phyloP scores from a whole-genome alignment of 2,888 invertebrate species.

The Ichneumoninae sp. region DNA sequence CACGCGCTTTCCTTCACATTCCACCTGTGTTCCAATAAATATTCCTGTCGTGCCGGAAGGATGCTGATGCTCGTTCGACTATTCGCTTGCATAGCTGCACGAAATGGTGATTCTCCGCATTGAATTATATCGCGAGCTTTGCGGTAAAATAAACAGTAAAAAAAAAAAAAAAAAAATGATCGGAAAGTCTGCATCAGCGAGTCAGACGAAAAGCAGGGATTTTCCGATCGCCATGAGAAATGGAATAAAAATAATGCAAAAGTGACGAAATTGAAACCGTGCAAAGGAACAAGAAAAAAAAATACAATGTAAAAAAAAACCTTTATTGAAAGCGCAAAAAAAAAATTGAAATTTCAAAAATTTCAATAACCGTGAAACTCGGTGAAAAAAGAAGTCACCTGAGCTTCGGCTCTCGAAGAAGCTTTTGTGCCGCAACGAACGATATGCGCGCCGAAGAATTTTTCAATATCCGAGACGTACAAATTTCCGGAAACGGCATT shows the following conservation, averaged over 20 bases:
- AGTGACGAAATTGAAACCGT: neutral
- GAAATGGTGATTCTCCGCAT: neutral
- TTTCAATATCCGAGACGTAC: too few relatives aligned
- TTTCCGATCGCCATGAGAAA: neutral
- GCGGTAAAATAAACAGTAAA: neutral
- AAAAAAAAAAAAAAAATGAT: neutral
- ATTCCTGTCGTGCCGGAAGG: constrained; percentile 24
- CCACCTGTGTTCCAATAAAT: constrained; percentile 41
- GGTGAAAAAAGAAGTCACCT: too few relatives aligned
- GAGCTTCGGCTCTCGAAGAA: too few relatives aligned
- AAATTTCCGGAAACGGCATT: neutral
- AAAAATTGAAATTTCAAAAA: neutral
- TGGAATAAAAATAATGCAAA: neutral
- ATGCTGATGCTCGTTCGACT: neutral
- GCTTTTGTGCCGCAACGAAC: too few relatives aligned
- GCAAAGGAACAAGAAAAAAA: neutral
- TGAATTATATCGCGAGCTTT: constrained; percentile 11
- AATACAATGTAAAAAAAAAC: neutral
- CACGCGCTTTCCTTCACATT: constrained; percentile 7
- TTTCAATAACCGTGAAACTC: neutral
- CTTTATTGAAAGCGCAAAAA: neutral
- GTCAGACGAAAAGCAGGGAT: neutral
- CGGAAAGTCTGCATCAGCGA: neutral
- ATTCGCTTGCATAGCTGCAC: neutral
- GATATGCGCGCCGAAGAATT: too few relatives aligned